phyloP scores from a whole-genome alignment of 2,113 vertebrate species.

The Istiophorus platypterus region DNA sequence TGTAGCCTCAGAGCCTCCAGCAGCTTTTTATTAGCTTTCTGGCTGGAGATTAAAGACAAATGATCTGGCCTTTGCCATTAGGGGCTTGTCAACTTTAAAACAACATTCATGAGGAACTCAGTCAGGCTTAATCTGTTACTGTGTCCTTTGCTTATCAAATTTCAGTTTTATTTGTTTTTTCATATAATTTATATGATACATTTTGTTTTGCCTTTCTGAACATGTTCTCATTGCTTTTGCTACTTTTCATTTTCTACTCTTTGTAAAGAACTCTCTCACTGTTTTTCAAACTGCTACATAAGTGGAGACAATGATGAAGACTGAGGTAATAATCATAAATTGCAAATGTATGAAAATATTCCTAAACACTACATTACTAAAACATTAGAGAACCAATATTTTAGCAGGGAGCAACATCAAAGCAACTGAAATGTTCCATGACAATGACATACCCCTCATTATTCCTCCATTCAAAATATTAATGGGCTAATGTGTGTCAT shows the following conservation, averaged over 20 bases:
- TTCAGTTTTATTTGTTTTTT: background rate
- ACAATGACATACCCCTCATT: background rate
- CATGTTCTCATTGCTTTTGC: background rate
- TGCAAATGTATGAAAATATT: conserved; percentile 14
- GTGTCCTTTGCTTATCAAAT: background rate
- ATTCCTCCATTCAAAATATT: background rate
- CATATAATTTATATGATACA: no score
- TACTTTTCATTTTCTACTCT: background rate
- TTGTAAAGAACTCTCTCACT: background rate
- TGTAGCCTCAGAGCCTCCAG: conserved; percentile 42
- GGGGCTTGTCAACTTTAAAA: conserved; percentile 26
- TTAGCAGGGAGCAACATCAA: background rate
- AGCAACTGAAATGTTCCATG: background rate
- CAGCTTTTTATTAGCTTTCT: conserved; percentile 32
- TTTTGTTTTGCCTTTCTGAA: background rate
- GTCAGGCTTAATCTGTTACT: conserved; percentile 5
- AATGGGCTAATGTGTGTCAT: background rate
- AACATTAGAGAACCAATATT: background rate
- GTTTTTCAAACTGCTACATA: background rate
- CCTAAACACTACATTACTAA: background rate
- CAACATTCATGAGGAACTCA: background rate
- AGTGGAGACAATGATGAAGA: background rate
- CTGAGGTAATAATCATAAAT: background rate
- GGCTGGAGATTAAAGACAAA: conserved; percentile 49
- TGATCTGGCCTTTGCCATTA: conserved; percentile 7